Evolutionary conservation across 2,113 vertebrate genomes (phyloP), one percentile per base, ranked within the genome.

Genomic region (Coptodon bakossiorum): DNA sequence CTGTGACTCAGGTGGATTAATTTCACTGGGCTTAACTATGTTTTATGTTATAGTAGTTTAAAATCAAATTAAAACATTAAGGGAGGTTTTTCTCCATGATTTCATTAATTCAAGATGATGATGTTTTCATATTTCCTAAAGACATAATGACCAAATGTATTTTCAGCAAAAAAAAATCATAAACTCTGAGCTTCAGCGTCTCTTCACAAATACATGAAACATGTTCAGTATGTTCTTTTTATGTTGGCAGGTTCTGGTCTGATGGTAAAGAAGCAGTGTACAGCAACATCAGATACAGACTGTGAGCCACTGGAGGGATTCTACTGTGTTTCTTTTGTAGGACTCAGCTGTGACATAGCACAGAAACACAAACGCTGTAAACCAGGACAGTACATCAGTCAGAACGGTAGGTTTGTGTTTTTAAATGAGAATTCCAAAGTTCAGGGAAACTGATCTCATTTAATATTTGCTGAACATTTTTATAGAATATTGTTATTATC

Each of bases 201-300:
- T 56, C 54, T 27, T 61, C 57, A 61, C 1, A 17, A 1, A 31
- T 0, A 34, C 29, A 63, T 1, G 16, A 63, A 63, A 63, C 31
- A 0, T 71, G 19, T 71, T 71, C 0, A 40, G 40, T 73, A 45
- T 45, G 4, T 48, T 78, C 0, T 56, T 0, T 50, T 3, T 27
- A 4, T 88, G 24, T 80, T 54, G 0, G 27, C 76, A 93, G 91
- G 0, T 34, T 6, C 1, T 83, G 85, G 85, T 24, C 19, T 93
- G 9, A 43, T 2, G 19, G 24, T 36, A 3, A 83, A 85, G 9
- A 43, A 48, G 6, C 1, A 0, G 11, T 92, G 89, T 14, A 82
- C 50, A 7, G 0, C 0, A 40, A 22, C 1, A 8, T 63, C 22
- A 40, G 81, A 91, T 24, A 3, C 86, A 34, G 1, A 0, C 1